phyloP scores from a whole-genome alignment of 2,888 invertebrate genomes.

The Molorchus minor region DNA sequence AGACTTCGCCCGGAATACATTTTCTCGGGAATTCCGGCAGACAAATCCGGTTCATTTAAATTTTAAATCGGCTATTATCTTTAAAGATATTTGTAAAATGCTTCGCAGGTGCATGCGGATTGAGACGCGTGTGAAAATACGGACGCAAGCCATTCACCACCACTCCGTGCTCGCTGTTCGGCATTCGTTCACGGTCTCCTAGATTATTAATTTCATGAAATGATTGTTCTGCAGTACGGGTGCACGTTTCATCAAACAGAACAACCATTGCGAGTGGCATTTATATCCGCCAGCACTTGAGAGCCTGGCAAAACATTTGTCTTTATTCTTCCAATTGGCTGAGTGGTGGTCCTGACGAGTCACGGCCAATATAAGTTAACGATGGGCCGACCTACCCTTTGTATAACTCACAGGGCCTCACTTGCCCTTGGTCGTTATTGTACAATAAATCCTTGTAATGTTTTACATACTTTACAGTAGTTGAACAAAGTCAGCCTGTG shows the following conservation, averaged over 20 bases:
- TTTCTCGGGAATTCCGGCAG: slow-evolving; percentile 49
- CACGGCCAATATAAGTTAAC: slow-evolving; percentile 42
- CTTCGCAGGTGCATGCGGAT: slow-evolving; percentile 55
- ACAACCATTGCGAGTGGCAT: slow-evolving; percentile 62
- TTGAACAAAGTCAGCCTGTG: no score
- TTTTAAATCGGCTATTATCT: slow-evolving; percentile 60
- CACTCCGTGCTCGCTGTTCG: neutral
- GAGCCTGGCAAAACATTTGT: slow-evolving; percentile 63
- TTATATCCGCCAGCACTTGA: slow-evolving; percentile 60
- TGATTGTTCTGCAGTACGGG: slow-evolving; percentile 53
- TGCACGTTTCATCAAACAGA: slow-evolving; percentile 60
- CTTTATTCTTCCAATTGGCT: slow-evolving; percentile 65
- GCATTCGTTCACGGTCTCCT: slow-evolving; percentile 37
- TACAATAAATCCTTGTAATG: slow-evolving; percentile 2
- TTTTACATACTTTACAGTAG: neutral
- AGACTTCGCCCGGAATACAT: slow-evolving; percentile 55
- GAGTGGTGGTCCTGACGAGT: slow-evolving; percentile 57
- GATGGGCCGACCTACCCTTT: slow-evolving; percentile 29
- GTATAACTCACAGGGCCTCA: slow-evolving; percentile 29
- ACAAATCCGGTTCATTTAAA: slow-evolving; percentile 60
- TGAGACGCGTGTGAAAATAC: slow-evolving; percentile 27
- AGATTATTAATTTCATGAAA: slow-evolving; percentile 55
- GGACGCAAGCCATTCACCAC: slow-evolving; percentile 15
- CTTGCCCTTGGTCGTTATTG: no score
- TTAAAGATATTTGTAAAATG: slow-evolving; percentile 51